phyloP scores from a whole-genome alignment of 2,888 invertebrate genomes.

The Nipponacmea schrenckii region DNA sequence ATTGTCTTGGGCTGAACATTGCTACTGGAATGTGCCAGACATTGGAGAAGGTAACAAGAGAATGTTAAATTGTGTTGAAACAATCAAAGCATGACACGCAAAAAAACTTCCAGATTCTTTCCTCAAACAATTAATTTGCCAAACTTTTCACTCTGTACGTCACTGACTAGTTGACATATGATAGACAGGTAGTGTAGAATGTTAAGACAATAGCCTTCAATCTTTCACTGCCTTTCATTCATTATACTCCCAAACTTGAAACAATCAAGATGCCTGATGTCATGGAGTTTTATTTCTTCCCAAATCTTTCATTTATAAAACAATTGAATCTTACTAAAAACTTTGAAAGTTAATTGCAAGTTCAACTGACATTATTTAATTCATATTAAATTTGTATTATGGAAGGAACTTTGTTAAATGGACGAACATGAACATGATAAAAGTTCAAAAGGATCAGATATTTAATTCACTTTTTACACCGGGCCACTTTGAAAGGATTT shows the following conservation, averaged over 20 bases:
- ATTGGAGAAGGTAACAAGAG: background rate
- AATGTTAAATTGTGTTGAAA: background rate
- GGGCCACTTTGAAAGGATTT: too few species aligned
- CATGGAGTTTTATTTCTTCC: too few species aligned
- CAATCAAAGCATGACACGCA: background rate
- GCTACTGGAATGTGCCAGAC: background rate
- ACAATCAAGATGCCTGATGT: background rate
- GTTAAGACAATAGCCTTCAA: conserved; percentile 6
- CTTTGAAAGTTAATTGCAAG: too few species aligned
- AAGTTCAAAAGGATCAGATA: too few species aligned
- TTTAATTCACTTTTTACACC: too few species aligned
- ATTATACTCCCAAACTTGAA: background rate
- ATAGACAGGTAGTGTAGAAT: background rate
- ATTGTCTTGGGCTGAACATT: too few species aligned
- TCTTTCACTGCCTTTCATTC: background rate
- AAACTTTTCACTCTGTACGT: background rate
- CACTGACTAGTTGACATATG: background rate
- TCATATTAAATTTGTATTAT: too few species aligned
- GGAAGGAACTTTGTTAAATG: too few species aligned
- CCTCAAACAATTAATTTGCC: conserved; percentile 7
- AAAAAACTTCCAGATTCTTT: background rate
- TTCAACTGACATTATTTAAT: too few species aligned
- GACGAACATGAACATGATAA: too few species aligned
- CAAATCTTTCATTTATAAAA: too few species aligned
- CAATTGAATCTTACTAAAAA: too few species aligned